These are phyloP conservation scores for Euspilapteryx auroguttella DNA, from an alignment of 2,888 invertebrate species.

Conservation along the genomic window DNA sequence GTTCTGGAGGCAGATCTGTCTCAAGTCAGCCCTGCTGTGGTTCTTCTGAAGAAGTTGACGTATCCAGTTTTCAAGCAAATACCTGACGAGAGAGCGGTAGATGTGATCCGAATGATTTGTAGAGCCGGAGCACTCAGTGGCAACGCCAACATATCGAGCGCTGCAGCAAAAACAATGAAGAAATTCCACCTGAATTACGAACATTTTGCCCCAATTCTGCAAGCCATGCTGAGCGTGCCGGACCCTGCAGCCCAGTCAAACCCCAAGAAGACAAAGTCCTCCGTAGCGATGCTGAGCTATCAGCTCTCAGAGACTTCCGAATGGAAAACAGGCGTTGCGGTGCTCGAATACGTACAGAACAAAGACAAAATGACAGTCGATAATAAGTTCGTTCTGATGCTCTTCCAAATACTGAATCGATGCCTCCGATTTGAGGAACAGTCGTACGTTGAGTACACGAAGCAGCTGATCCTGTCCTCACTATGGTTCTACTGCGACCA, in stretches of 20 bases:
- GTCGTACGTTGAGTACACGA: slow-evolving; percentile 81
- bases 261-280: slow-evolving; percentile 38
- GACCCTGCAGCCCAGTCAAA: slow-evolving; percentile 36
- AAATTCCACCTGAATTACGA: slow-evolving; percentile 66
- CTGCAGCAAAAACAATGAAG: slow-evolving; percentile 66
- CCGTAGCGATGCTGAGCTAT: slow-evolving; percentile 49
- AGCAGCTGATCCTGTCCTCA: slow-evolving; percentile 80
- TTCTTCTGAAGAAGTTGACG: slow-evolving; percentile 61
- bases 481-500: slow-evolving; percentile 73
- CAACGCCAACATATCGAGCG: slow-evolving; percentile 62
- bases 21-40: slow-evolving; percentile 35
- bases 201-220: slow-evolving; percentile 61
- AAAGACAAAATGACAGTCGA: slow-evolving; percentile 77
- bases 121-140: slow-evolving; percentile 59
- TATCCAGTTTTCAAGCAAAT: slow-evolving; percentile 55
- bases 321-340: slow-evolving; percentile 79
- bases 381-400: slow-evolving; percentile 66
- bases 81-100: slow-evolving; percentile 37
- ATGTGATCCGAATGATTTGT: slow-evolving; percentile 53
- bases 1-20: slow-evolving; percentile 29
- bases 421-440: slow-evolving; percentile 83
- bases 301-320: slow-evolving; percentile 65
- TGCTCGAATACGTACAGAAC: slow-evolving; percentile 83
- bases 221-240: slow-evolving; percentile 58
- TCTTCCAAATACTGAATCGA: slow-evolving; percentile 79